Conservation (phyloP, 1,140 invertebrate genomes). For the Orius laevigatus region DNA sequence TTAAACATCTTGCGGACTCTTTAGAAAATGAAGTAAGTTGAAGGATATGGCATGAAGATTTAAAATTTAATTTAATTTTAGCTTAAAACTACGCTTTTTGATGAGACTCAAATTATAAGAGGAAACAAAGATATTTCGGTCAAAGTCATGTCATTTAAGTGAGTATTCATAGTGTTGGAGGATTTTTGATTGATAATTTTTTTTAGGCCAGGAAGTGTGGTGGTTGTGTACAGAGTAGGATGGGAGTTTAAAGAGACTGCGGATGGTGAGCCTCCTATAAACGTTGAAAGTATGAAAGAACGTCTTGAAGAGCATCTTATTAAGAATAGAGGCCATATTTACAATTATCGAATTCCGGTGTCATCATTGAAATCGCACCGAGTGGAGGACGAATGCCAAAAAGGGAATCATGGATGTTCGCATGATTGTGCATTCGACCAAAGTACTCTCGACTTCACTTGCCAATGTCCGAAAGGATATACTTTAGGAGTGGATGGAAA, state of each 20-base stretch:
- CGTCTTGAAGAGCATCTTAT: constrained; percentile 31
- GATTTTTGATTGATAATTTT: background rate
- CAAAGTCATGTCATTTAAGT: constrained; percentile 46
- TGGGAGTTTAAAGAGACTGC: constrained; percentile 37
- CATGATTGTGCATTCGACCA: constrained; percentile 59
- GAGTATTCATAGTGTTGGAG: constrained; percentile 21
- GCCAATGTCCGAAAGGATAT: constrained; percentile 45
- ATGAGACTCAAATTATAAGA: constrained; percentile 31
- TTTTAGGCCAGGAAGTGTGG: constrained; percentile 42
- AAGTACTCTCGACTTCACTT: constrained; percentile 40
- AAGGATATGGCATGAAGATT: too few relatives aligned
- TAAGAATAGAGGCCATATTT: constrained; percentile 33
- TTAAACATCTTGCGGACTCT: constrained; percentile 35
- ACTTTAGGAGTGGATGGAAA: constrained; percentile 30
- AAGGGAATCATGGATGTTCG: constrained; percentile 55
- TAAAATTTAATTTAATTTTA: constrained; percentile 6
- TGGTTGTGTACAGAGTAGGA: constrained; percentile 42
- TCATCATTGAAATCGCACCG: constrained; percentile 28
- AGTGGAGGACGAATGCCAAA: constrained; percentile 55
- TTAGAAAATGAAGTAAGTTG: constrained; percentile 40
- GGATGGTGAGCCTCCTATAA: constrained; percentile 31
- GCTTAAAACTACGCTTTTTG: constrained; percentile 30
- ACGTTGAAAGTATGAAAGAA: constrained; percentile 30
- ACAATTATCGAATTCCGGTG: constrained; percentile 33
- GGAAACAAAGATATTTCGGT: constrained; percentile 35